Conservation (phyloP, 2,113 vertebrate species). For the Saimiri boliviensis region DNA sequence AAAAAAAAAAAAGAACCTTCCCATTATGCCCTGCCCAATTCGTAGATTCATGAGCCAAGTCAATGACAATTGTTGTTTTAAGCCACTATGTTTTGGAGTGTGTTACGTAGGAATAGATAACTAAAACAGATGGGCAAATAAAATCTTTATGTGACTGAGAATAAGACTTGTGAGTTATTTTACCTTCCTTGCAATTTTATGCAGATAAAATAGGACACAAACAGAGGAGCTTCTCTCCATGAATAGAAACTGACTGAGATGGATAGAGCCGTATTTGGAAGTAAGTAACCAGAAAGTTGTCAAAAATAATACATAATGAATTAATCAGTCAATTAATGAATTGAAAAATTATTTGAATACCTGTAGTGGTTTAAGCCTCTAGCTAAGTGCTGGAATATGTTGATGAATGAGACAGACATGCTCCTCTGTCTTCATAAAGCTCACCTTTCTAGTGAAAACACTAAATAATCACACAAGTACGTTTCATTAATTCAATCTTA, state of each 20-base stretch:
- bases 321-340: neutral
- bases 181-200: neutral
- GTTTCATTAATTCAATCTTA: neutral
- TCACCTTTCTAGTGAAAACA: neutral
- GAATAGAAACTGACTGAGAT: neutral
- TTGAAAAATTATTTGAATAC: neutral
- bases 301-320: neutral
- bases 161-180: constrained; percentile 8
- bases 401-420: neutral
- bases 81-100: neutral
- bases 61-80: neutral
- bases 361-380: neutral
- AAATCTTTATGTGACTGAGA: constrained; percentile 18
- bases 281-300: neutral
- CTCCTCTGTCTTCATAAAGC: neutral
- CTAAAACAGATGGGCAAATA: constrained; percentile 14
- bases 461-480: neutral
- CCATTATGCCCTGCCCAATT: neutral
- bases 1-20: neutral
- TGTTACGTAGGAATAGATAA: neutral
- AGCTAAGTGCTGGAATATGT: neutral
- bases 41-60: neutral
- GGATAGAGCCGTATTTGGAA: constrained; percentile 5
- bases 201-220: neutral
- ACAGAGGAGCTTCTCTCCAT: neutral